Conservation (phyloP, 2,113 vertebrate species). For the Lepus americanus region DNA sequence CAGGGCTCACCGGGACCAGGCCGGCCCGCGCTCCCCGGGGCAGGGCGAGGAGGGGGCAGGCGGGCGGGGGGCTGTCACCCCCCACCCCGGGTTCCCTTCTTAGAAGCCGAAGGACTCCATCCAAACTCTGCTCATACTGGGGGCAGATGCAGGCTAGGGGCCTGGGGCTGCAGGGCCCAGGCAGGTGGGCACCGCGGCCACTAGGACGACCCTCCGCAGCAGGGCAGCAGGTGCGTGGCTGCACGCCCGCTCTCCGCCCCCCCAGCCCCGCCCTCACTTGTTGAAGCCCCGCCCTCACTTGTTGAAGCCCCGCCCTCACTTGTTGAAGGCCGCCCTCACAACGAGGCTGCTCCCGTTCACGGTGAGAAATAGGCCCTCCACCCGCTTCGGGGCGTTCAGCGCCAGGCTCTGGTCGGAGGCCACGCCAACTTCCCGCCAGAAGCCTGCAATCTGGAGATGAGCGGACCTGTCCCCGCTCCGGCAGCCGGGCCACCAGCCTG, state of each 20-base stretch:
- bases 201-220: too few species aligned
- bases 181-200: not conserved
- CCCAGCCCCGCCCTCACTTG: not conserved
- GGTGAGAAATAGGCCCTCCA: slow-evolving; percentile 68
- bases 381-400: not conserved
- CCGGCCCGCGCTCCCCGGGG: too few species aligned
- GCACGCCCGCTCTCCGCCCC: fast-evolving
- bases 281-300: not conserved
- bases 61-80: too few species aligned
- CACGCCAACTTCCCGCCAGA: slow-evolving; percentile 70
- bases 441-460: slow-evolving; percentile 55
- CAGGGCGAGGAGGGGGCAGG: not conserved
- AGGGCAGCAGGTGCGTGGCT: too few species aligned
- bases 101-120: fast-evolving
- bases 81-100: not conserved
- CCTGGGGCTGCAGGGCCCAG: too few species aligned
- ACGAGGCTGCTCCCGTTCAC: not conserved
- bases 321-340: not conserved
- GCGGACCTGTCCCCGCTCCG: not conserved
- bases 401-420: slow-evolving; percentile 60
- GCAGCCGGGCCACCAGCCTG: fast-evolving
- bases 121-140: not conserved
- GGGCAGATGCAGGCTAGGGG: not conserved
- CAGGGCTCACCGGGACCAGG: fast-evolving
- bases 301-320: not conserved